Evolutionary conservation across 2,888 invertebrate genomes (phyloP), one percentile per base, ranked within the genome.

Genomic region (Mystacides longicornis): DNA sequence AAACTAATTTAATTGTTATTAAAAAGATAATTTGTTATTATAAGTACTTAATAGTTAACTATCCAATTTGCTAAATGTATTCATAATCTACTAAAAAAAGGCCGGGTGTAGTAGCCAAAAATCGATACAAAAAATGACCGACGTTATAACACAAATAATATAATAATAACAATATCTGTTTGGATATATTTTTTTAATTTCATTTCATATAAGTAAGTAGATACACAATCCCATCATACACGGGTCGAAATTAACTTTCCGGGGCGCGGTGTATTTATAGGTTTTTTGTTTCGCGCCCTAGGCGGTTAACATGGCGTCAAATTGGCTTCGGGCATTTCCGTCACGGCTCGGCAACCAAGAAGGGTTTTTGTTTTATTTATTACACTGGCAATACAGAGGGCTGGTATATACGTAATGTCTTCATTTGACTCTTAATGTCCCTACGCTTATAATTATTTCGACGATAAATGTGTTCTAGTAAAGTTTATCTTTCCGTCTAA

Each of bases 251-350:
- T 37, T 37, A 37, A 37, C 37, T 37, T 37, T 14, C 37, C 37
- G 37, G 37, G 16, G 37, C 37, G 37, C 37, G 37, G 37, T 37
- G 37, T 37, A 37, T 37, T 37, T 37, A 37, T 37, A 37, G 37
- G 37, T 37, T 37, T 37, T 37, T 37, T 37, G 37, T 37, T 37
- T 37, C 16, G 37, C 14, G 37, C 37, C 37, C 37, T 37, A 45
- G 33, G 49, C 48, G 49, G 56, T 50, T 60, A 60, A 58, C 56
- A 55, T 58, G 60, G 60, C 60, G 60, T 58, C 58, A 58, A 60
- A 60, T 60, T 60, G 60, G 50, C 54, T 56, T 58, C 54, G 57
- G 54, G 49, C 45, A 58, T 49, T 37, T 51, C 57, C 60, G 60
- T 60, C 56, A 55, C 55, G 53, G 57, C 27, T 52, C 52, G 52